These are phyloP conservation scores for Stenchaetothrips biformis DNA, from an alignment of 2,888 invertebrate species.

Conservation along the genomic window DNA sequence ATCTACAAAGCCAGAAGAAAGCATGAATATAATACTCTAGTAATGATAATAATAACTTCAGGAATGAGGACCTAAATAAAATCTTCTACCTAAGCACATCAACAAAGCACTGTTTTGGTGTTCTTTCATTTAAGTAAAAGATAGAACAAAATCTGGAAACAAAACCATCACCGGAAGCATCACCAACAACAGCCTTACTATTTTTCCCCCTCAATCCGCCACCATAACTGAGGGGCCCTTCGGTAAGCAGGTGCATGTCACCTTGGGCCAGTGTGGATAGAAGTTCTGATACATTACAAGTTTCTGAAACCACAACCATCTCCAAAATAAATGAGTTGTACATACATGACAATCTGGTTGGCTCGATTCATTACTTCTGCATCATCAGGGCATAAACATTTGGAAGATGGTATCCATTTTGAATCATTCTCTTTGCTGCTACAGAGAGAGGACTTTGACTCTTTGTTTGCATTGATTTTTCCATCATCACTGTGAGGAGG, in stretches of 20 bases:
- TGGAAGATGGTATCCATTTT: constrained; percentile 28
- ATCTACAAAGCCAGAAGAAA: not conserved
- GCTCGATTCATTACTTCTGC: constrained; percentile 78
- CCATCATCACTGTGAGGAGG: constrained; percentile 43
- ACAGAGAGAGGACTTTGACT: constrained; percentile 42
- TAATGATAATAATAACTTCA: not conserved
- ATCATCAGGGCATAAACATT: constrained; percentile 60
- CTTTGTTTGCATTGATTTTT: constrained; percentile 39
- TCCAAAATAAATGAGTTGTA: constrained; percentile 40
- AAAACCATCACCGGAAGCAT: no score
- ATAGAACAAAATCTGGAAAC: no score
- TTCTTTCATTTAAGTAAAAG: no score
- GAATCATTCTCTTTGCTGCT: constrained; percentile 37
- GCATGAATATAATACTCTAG: not conserved
- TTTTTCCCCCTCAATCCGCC: no score
- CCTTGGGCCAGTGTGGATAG: no score
- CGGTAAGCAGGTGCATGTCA: no score
- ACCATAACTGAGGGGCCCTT: no score
- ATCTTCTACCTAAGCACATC: no score
- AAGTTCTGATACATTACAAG: not conserved
- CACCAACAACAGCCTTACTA: no score
- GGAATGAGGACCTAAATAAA: not conserved
- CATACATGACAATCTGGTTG: constrained; percentile 85
- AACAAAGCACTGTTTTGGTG: no score
- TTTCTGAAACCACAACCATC: constrained; percentile 29